phyloP scores from a whole-genome alignment of 2,888 invertebrate species.

The Willowsia nigromaculata region DNA sequence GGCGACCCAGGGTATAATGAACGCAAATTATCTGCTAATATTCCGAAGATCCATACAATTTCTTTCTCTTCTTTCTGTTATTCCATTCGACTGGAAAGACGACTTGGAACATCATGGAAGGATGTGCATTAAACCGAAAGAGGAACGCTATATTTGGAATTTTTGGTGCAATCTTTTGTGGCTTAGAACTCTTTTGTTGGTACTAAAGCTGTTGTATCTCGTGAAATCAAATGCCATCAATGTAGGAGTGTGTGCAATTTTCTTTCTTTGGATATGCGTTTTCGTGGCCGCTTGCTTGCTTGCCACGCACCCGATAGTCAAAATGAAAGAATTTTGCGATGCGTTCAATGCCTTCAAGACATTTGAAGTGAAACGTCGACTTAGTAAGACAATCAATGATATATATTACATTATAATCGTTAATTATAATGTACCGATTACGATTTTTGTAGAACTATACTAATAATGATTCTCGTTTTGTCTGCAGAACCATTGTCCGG shows the following conservation, averaged over 20 bases:
- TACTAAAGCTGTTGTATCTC: background rate
- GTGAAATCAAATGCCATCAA: background rate
- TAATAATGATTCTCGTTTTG: background rate
- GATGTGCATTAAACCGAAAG: background rate
- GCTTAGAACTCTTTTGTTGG: background rate
- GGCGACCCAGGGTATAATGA: background rate
- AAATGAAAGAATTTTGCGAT: conserved; percentile 28
- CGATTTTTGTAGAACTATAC: too few relatives aligned
- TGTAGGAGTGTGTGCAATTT: conserved; percentile 22
- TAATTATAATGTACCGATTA: too few relatives aligned
- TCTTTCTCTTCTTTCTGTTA: background rate
- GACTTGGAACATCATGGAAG: background rate
- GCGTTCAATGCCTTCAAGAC: conserved; percentile 15
- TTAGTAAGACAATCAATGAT: conserved; percentile 7
- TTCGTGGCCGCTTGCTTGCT: conserved; percentile 13
- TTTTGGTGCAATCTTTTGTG: conserved; percentile 21
- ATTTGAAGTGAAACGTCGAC: background rate
- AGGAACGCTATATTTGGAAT: background rate
- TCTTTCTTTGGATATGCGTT: conserved; percentile 18
- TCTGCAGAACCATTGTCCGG: conserved; percentile 16
- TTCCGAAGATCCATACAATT: background rate
- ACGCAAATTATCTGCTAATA: background rate
- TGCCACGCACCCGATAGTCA: background rate
- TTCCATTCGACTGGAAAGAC: conserved; percentile 16
- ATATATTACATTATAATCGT: too few relatives aligned